Conservation (phyloP, 2,797 vertebrate species). For the Menidia menidia region DNA sequence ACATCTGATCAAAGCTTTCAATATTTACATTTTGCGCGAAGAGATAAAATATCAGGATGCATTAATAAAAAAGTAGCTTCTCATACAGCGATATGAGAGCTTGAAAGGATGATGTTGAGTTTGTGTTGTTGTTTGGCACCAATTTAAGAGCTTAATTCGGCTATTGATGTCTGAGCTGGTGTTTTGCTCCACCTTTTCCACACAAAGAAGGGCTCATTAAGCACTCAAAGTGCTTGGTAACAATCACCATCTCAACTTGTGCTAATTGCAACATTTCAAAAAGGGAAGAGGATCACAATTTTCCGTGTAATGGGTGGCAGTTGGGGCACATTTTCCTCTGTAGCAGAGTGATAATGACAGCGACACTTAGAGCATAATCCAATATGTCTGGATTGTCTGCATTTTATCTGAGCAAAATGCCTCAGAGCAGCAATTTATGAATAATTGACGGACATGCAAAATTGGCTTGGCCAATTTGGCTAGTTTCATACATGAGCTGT, state of each 20-base stretch:
- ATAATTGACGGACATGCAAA: conserved; percentile 60
- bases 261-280: conserved; percentile 62
- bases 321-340: conserved; percentile 12
- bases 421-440: conserved; percentile 59
- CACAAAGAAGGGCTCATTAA: conserved; percentile 50
- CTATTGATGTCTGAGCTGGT: conserved; percentile 47
- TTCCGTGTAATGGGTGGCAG: conserved; percentile 51
- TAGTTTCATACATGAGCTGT: conserved; percentile 38
- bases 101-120: conserved; percentile 24
- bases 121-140: conserved; percentile 27
- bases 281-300: conserved; percentile 47
- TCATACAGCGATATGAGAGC: conserved; percentile 10
- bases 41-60: conserved; percentile 15
- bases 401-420: conserved; percentile 59
- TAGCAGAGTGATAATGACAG: conserved; percentile 54
- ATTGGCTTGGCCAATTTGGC: conserved; percentile 48
- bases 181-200: conserved; percentile 21
- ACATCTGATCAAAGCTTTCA: conserved; percentile 39
- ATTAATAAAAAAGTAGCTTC: conserved; percentile 20
- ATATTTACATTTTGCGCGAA: conserved; percentile 31
- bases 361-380: conserved; percentile 27
- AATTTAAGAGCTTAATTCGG: conserved; percentile 47
- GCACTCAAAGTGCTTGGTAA: conserved; percentile 50
- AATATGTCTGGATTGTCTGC: conserved; percentile 35
- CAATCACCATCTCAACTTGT: conserved; percentile 55